Base-by-base conservation (phyloP, 2,888 invertebrate genomes). In the Synanthedon tipuliformis region DNA sequence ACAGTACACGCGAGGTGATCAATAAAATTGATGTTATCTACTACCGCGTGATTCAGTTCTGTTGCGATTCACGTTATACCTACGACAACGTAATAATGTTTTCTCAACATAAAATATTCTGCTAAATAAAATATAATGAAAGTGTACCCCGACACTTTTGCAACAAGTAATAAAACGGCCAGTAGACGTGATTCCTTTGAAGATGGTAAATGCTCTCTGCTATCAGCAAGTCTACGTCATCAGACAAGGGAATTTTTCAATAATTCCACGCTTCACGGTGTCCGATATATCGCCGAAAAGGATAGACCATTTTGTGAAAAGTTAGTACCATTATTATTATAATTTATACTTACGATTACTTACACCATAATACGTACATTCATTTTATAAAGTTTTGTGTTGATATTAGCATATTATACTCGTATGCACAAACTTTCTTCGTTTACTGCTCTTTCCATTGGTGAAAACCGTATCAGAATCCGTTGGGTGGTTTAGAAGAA, bases 241-340 rank as follows among this genome's bases (percentile, higher is more conserved):
- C 93, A 94, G 74, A 90, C 91, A 0, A 90, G 90, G 55, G 91
- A 93, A 68, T 94, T 93, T 74, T 93, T 94, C 66, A 90, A 92
- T 63, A 91, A 93, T 67, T 93, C 93, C 0, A 93, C 93, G 0
- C 80, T 94, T 41, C 94, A 94, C 69, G 94, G 94, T 13, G 92
- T 95, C 0, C 89, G 92, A 23, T 94, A 94, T 64, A 93, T 94
- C 53, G 92, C 93, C 2, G 93, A 94, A 71, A 88, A 89, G 56
- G 92, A 91, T 16, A 81, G 94, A 50, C 93, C 94, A 2, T 90
- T 92, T 71, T 91, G 92, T 68, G 94, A 95, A 81, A 93, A 92
- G 94, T 94, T 66, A 71, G 85, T 81, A 57, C 5, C 23, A 23
- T 23, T 4, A 23, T 23, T 5, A 23, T 1, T 18, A 18, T 3